These are phyloP conservation scores for Ornithorhynchus anatinus DNA, from an alignment of 2,113 vertebrate genomes.

Conservation along the genomic window DNA sequence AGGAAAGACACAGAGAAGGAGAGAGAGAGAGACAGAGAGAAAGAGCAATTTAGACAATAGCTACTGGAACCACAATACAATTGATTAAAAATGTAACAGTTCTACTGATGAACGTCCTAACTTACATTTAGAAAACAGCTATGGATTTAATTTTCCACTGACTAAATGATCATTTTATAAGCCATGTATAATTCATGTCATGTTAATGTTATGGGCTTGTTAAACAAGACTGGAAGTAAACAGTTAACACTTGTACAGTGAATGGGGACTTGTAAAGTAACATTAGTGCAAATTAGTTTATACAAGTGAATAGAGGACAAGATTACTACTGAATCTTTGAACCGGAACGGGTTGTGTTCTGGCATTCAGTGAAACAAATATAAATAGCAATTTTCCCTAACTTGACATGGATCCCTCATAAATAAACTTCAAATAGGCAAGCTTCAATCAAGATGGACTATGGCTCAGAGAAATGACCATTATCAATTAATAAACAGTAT, in stretches of 20 bases:
- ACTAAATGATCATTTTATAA: constrained; percentile 82
- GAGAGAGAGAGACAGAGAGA: too few relatives aligned
- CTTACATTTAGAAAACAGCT: constrained; percentile 76
- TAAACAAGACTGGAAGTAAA: constrained; percentile 70
- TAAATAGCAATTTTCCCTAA: too few relatives aligned
- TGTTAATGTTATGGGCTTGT: constrained; percentile 62
- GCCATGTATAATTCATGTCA: constrained; percentile 73
- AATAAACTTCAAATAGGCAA: too few relatives aligned
- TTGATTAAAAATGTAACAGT: constrained; percentile 80
- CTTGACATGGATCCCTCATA: too few relatives aligned
- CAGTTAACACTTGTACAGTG: constrained; percentile 56
- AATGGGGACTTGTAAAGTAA: constrained; percentile 28
- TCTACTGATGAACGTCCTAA: constrained; percentile 76
- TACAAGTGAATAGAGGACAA: not conserved
- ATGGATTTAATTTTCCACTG: constrained; percentile 77
- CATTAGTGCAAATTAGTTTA: constrained; percentile 22
- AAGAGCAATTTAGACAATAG: constrained; percentile 71
- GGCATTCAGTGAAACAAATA: too few relatives aligned
- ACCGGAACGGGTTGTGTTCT: constrained; percentile 16
- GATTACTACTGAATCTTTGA: constrained; percentile 28
- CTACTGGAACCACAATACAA: constrained; percentile 65
- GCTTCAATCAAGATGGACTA: too few relatives aligned
- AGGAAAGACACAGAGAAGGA: constrained; percentile 43
- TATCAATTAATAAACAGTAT: too few relatives aligned
- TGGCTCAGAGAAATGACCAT: too few relatives aligned